Base-by-base conservation (phyloP, 2,113 vertebrate genomes). In the Struthidea cinerea region DNA sequence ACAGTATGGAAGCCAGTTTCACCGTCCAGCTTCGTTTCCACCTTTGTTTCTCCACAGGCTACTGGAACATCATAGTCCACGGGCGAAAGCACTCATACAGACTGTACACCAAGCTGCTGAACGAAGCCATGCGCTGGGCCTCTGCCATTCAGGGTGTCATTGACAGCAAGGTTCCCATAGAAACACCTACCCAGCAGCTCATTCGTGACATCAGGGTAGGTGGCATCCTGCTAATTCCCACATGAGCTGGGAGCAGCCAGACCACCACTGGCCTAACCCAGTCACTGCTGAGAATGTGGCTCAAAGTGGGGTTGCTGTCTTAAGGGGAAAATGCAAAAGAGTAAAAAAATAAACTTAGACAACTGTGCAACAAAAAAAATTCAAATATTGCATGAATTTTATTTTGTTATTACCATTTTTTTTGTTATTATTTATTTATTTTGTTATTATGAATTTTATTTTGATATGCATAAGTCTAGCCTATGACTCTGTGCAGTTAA, bases 161-260 rank as follows among this genome's bases (percentile, higher is more conserved):
- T 33, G 99, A 99, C 97, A 99, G 97, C 98, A 99, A 99, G 93
- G 98, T 98, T 11, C 99, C 99, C 84, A 99, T 99, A 56, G 99
- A 99, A 97, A 99, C 99, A 10, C 99, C 99, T 23, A 99, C 99
- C 3, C 98, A 99, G 92, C 99, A 99, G 50, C 98, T 99, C 84
- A 99, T 99, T 93, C 97, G 98, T 90, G 99, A 99, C 97, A 99
- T 99, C 93, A 99, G 98, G 98, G 99, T 99, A 98, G 68, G 83
- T 87, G 67, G 8, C 65, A 84, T 30, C 46, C 3, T 76, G 26
- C 55, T n/a, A 5, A 49, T 63, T 47, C 27, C 39, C 42, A 32
- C 18, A 0, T 9, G 30, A 56, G 14, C 0, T 90, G 61, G 37
- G 46, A 85, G 53, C 65, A 71, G 61, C 33, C n/a, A 52, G 23